Conservation (phyloP, 2,888 invertebrate genomes). For the Synergus gifuensis region DNA sequence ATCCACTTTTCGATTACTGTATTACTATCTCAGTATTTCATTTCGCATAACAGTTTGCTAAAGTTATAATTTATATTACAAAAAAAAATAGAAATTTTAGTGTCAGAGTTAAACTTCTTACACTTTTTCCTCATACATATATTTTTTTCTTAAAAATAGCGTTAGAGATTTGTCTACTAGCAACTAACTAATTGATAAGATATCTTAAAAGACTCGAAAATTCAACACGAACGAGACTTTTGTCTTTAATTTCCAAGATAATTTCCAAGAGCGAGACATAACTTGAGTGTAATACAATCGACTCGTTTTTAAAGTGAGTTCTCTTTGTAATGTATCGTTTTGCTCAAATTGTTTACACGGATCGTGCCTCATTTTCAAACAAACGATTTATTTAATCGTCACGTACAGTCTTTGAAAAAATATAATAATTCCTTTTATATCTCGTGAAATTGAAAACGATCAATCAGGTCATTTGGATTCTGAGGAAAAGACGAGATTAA, state of each 20-base stretch:
- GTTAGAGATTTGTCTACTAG: not conserved
- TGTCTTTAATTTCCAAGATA: constrained; percentile 1
- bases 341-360: constrained; percentile 65
- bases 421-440: constrained; percentile 61
- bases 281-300: constrained; percentile 64
- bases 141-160: not conserved
- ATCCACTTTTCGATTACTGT: constrained; percentile 10
- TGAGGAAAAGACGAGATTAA: not conserved
- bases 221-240: constrained; percentile 53
- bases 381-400: constrained; percentile 67
- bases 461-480: not conserved
- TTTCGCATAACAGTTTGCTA: not conserved
- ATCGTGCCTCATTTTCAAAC: constrained; percentile 70
- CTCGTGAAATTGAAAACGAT: constrained; percentile 46
- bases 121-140: not conserved
- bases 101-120: not conserved
- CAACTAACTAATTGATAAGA: constrained; percentile 42
- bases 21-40: not conserved
- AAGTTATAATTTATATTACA: not conserved
- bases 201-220: constrained; percentile 49
- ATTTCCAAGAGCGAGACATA: constrained; percentile 42
- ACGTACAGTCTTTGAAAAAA: constrained; percentile 61
- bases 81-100: not conserved
- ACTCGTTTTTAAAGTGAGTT: constrained; percentile 56
- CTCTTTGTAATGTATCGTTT: constrained; percentile 60